phyloP scores from a whole-genome alignment of 2,113 vertebrate species.

The Pseudolaguvia tuberculata region DNA sequence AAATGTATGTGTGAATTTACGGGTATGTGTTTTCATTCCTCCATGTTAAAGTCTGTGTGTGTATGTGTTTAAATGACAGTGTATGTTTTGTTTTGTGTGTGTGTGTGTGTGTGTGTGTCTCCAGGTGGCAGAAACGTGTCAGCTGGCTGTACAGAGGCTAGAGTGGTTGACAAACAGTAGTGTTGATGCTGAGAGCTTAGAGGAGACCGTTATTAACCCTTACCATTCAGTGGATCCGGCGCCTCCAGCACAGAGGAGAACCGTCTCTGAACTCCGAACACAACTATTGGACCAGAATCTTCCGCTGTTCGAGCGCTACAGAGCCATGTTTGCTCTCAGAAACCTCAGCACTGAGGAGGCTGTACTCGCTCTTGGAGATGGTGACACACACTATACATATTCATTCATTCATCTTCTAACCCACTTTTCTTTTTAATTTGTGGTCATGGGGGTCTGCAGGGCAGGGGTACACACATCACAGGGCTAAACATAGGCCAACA shows the following conservation, averaged over 20 bases:
- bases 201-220: constrained; percentile 52
- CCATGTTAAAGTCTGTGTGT: too few relatives aligned
- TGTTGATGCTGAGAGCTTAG: constrained; percentile 25
- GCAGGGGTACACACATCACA: too few relatives aligned
- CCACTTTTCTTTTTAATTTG: too few relatives aligned
- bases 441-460: too few relatives aligned
- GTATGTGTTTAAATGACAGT: too few relatives aligned
- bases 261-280: constrained; percentile 64
- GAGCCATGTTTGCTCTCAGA: constrained; percentile 91
- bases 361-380: constrained; percentile 80
- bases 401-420: too few relatives aligned
- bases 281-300: constrained; percentile 73
- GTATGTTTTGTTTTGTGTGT: neutral
- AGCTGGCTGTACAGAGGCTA: constrained; percentile 79
- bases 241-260: constrained; percentile 70
- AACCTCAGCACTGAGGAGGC: constrained; percentile 77
- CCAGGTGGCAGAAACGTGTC: constrained; percentile 93
- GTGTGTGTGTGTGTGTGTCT: neutral
- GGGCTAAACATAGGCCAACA: too few relatives aligned
- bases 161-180: constrained; percentile 78
- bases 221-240: constrained; percentile 88
- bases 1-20: too few relatives aligned
- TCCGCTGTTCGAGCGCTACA: constrained; percentile 85
- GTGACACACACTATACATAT: constrained; percentile 55
- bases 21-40: too few relatives aligned